Base-by-base conservation (phyloP, 2,797 vertebrate genomes). In the Danio choprae region DNA sequence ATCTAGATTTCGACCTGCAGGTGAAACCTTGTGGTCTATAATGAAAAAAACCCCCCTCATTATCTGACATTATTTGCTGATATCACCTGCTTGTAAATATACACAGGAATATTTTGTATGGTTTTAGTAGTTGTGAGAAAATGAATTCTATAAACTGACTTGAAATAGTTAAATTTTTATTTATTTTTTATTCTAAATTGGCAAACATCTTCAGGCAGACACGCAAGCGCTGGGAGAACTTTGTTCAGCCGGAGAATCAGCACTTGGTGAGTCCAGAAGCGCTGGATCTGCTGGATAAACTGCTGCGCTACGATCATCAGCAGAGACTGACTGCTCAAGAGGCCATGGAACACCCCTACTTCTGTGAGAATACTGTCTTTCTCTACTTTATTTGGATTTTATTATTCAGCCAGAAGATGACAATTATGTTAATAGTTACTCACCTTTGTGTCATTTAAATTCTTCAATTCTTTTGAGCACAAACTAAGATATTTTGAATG, bases 251-350 rank as follows among this genome's bases (percentile, higher is more conserved):
- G 0, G 97, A 99, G 93, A 99, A 98, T 93, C 96, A 98, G 87
- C 97, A 98, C 89, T 92, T 98, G 87, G 96, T 99, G 88, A 98
- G 96, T 76, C 94, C 96, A 0, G 97, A 98, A 90, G 96, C 97
- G 81, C 91, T 99, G 87, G 97, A 98, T 86, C 94, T 99, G 86
- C 94, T 99, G 92, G 97, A 99, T 92, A 98, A 98, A 90, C 96
- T 99, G 81, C 95, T 99, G 94, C 95, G 97, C 86, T 99, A 99
- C 0, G 97, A 98, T 95, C 97, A 99, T 94, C 97, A 99, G 92
- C 96, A 97, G 94, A 95, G 97, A 89, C 91, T 98, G 92, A 99
- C 97, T 0, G 97, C 97, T 44, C 95, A 95, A 29, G 97, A 99
- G 93, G 97, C 97, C 0, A 98, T 99, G 97, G 96, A 97, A 76